Evolutionary conservation across 2,113 vertebrate species (phyloP).

Genomic region (Myotis davidii): DNA sequence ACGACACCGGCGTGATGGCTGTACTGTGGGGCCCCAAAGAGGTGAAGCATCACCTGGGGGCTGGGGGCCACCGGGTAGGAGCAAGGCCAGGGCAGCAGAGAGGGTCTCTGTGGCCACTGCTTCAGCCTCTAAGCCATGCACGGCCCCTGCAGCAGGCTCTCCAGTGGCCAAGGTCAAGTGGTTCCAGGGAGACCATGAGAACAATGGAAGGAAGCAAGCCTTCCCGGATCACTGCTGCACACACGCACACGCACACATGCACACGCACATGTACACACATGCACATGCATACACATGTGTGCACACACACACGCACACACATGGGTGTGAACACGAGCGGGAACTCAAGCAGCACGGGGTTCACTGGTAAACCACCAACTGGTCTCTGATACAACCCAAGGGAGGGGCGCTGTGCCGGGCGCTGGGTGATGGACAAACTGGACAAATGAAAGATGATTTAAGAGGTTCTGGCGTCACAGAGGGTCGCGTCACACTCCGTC

Average conservation of each 20-base stretch:
- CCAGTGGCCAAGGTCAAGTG: background rate
- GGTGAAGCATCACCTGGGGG: fast-evolving
- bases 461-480: background rate
- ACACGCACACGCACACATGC: background rate
- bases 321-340: background rate
- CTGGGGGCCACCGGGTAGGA: background rate
- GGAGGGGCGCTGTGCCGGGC: no score
- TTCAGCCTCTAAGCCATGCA: background rate
- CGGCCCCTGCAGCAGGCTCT: no score
- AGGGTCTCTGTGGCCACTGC: no score
- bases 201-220: background rate
- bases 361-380: background rate
- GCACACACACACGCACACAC: no score
- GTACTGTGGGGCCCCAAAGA: background rate
- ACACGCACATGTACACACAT: no score
- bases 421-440: background rate
- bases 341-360: background rate
- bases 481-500: background rate
- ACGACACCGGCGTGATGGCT: background rate
- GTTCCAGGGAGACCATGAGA: background rate
- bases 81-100: background rate
- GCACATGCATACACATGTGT: no score
- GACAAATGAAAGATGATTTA: background rate
- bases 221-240: background rate
- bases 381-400: background rate